phyloP scores from a whole-genome alignment of 2,888 invertebrate genomes.

The Dasysyrphus tricinctus region DNA sequence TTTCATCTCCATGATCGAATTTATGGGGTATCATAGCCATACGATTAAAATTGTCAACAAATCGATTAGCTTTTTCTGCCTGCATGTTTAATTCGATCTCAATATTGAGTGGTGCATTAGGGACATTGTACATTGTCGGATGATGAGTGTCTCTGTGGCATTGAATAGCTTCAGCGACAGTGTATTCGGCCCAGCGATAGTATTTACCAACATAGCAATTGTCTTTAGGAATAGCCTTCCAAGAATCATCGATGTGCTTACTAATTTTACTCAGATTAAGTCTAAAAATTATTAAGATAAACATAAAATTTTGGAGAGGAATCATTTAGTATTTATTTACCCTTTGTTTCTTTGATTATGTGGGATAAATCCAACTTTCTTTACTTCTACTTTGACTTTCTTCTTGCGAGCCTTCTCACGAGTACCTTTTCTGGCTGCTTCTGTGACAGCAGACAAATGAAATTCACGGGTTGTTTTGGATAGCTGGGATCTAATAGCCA shows the following conservation, averaged over 20 bases:
- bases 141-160: slow-evolving; percentile 92
- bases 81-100: slow-evolving; percentile 92
- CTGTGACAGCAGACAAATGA: slow-evolving; percentile 86
- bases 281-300: slow-evolving; percentile 78
- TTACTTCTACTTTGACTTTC: slow-evolving; percentile 90
- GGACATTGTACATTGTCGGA: slow-evolving; percentile 91
- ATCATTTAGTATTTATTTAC: slow-evolving; percentile 80
- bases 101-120: slow-evolving; percentile 88
- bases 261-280: slow-evolving; percentile 83
- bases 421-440: slow-evolving; percentile 93
- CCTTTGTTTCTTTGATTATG: slow-evolving; percentile 87
- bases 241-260: slow-evolving; percentile 86
- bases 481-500: slow-evolving; percentile 77
- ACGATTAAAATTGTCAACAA: slow-evolving; percentile 88
- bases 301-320: background rate
- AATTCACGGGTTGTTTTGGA: slow-evolving; percentile 82
- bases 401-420: slow-evolving; percentile 90
- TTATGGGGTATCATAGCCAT: slow-evolving; percentile 88
- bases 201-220: slow-evolving; percentile 86
- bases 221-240: slow-evolving; percentile 85
- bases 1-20: slow-evolving; percentile 88
- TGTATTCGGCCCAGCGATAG: slow-evolving; percentile 86
- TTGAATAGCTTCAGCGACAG: slow-evolving; percentile 90
- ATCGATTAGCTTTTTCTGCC: slow-evolving; percentile 85
- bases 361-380: slow-evolving; percentile 90